Conservation (phyloP, 2,797 vertebrate genomes). For the Sphenopsis melanotis region DNA sequence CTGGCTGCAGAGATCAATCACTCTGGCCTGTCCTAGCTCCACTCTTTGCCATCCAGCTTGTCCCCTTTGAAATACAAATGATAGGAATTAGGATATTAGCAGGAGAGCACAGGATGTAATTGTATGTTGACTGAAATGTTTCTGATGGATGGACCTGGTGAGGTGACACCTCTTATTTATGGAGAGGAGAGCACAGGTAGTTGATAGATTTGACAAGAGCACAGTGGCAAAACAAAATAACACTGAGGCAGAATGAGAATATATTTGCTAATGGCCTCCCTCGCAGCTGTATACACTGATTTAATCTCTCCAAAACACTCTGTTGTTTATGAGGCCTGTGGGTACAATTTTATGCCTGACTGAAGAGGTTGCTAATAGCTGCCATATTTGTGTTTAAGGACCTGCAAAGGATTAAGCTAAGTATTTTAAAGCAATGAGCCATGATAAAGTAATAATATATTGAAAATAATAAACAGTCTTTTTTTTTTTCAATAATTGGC, state of each 20-base stretch:
- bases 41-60: background rate
- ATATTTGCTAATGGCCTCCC: slow-evolving; percentile 78
- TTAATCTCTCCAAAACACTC: slow-evolving; percentile 82
- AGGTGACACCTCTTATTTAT: slow-evolving; percentile 34
- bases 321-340: slow-evolving; percentile 83
- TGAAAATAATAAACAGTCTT: slow-evolving; percentile 79
- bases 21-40: background rate
- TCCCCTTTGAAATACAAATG: slow-evolving; percentile 46
- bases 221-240: slow-evolving; percentile 68
- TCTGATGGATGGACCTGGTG: slow-evolving; percentile 3
- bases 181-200: slow-evolving; percentile 38
- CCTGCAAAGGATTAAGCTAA: slow-evolving; percentile 78
- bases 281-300: slow-evolving; percentile 81
- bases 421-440: slow-evolving; percentile 81
- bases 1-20: background rate
- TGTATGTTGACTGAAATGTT: slow-evolving; percentile 42
- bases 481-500: slow-evolving; percentile 74
- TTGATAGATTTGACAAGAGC: slow-evolving; percentile 67
- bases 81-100: slow-evolving; percentile 50
- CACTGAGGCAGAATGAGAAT: slow-evolving; percentile 72
- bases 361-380: slow-evolving; percentile 87
- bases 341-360: slow-evolving; percentile 88
- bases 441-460: slow-evolving; percentile 81
- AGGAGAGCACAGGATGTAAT: slow-evolving; percentile 31
- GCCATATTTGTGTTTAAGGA: slow-evolving; percentile 84